A percentile compares a stretch with the other conserved stretches of the same genome.
Evolutionary conservation across 2,113 vertebrate species (phyloP).

Genomic region (Glaucomys volans): DNA sequence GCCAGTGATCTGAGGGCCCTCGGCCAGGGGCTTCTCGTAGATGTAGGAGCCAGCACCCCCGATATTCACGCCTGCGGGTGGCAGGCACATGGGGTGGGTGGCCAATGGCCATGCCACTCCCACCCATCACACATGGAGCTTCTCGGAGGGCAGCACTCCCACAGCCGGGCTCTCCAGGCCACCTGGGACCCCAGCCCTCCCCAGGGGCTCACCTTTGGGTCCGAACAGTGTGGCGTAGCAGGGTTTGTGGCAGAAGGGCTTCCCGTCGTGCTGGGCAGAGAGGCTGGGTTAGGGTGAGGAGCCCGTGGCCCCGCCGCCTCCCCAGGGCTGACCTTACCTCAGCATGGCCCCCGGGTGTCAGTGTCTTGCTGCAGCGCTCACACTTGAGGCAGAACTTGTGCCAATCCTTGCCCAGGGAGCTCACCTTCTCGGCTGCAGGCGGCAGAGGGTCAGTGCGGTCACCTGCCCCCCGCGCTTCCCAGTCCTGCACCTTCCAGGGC

Average conservation of each 20-base stretch:
- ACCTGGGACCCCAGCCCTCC: no score
- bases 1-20: conserved; percentile 83
- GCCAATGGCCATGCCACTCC: background rate
- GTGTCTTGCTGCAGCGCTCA: conserved; percentile 95
- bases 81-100: no score
- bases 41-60: conserved; percentile 96
- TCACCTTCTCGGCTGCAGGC: conserved; percentile 91
- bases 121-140: background rate
- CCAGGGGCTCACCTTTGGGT: conserved; percentile 93
- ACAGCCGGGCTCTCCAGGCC: no score
- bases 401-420: conserved; percentile 97
- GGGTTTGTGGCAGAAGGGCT: conserved; percentile 98
- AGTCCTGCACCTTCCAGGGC: background rate
- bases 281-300: background rate
- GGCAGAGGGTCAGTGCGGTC: background rate
- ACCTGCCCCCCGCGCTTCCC: fast-evolving
- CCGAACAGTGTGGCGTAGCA: conserved; percentile 96
- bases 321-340: conserved; percentile 87
- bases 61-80: conserved; percentile 94
- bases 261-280: conserved; percentile 92
- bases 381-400: conserved; percentile 98
- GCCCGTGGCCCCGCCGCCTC: fast-evolving
- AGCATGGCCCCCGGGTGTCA: conserved; percentile 94
- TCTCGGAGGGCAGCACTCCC: background rate
- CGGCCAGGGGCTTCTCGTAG: conserved; percentile 92